Percentiles rank a stretch among this genome's conserved stretches.
These are phyloP conservation scores for Tenthredo livida DNA, from an alignment of 2,888 invertebrate species.

Conservation along the genomic window DNA sequence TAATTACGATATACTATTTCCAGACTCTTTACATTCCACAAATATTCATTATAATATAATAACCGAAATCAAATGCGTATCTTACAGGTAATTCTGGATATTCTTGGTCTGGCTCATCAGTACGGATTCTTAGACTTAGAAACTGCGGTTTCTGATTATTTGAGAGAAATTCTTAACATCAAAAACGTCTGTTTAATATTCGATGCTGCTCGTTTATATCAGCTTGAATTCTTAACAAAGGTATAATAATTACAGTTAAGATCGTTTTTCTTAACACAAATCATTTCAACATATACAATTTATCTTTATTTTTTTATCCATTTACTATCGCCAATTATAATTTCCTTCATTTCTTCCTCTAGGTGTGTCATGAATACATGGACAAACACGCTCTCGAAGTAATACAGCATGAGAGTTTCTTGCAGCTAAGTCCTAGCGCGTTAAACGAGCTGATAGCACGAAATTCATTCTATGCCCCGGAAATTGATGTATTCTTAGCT, in stretches of 20 bases:
- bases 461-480: slow-evolving; percentile 97
- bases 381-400: slow-evolving; percentile 94
- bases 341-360: slow-evolving; percentile 47
- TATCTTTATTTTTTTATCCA: neutral
- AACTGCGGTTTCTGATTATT: slow-evolving; percentile 94
- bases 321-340: neutral
- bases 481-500: slow-evolving; percentile 96
- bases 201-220: slow-evolving; percentile 91
- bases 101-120: slow-evolving; percentile 94
- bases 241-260: slow-evolving; percentile 60
- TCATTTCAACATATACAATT: neutral
- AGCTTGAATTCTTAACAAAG: slow-evolving; percentile 80
- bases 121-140: slow-evolving; percentile 97
- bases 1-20: neutral
- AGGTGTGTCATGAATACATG: slow-evolving; percentile 93
- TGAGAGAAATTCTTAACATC: slow-evolving; percentile 92
- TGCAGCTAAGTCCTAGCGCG: slow-evolving; percentile 90
- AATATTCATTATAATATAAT: neutral
- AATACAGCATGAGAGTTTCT: slow-evolving; percentile 90
- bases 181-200: slow-evolving; percentile 97
- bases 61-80: neutral
- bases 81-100: slow-evolving; percentile 77
- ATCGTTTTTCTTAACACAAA: too few relatives aligned
- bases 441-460: slow-evolving; percentile 91
- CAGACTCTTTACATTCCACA: neutral